A percentile compares a stretch with the other conserved stretches of the same genome.
These are phyloP conservation scores for Tolmerus cingulatus DNA, from an alignment of 2,888 invertebrate genomes.

Conservation along the genomic window DNA sequence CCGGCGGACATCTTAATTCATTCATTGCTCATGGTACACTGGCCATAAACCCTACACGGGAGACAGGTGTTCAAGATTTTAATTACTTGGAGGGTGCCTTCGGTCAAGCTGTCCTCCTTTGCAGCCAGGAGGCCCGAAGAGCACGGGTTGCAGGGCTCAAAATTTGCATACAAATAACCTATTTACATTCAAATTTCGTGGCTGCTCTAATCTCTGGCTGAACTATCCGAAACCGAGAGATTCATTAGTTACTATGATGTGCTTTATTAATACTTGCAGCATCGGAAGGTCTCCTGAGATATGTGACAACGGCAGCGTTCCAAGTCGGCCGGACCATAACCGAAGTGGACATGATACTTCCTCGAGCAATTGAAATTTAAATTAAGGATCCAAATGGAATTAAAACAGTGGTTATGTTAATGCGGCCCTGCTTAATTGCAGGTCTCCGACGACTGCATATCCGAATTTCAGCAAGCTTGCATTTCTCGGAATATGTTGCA, in stretches of 20 bases:
- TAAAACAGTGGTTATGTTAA: constrained; percentile 10
- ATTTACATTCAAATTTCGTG: constrained; percentile 46
- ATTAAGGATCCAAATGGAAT: constrained; percentile 26
- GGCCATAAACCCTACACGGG: constrained; percentile 32
- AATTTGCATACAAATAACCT: constrained; percentile 49
- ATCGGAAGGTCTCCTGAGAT: constrained; percentile 3
- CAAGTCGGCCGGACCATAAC: not conserved
- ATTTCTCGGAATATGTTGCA: not conserved
- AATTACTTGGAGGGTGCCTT: constrained; percentile 38
- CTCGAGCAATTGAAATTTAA: constrained; percentile 28
- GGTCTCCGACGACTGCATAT: not conserved
- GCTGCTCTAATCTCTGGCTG: constrained; percentile 18
- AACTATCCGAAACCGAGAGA: constrained; percentile 11
- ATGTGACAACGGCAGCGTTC: constrained; percentile 10
- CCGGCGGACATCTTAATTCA: constrained; percentile 44
- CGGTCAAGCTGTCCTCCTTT: constrained; percentile 32
- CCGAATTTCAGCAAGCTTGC: not conserved
- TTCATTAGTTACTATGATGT: constrained; percentile 24
- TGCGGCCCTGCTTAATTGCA: not conserved
- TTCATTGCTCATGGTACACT: constrained; percentile 39
- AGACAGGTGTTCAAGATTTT: constrained; percentile 41
- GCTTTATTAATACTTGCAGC: constrained; percentile 26
- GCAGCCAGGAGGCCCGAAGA: not conserved
- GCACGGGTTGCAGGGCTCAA: not conserved
- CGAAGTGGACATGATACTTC: not conserved